Evolutionary conservation across 2,888 invertebrate genomes (phyloP).

Genomic region (Stenodema calcarata): DNA sequence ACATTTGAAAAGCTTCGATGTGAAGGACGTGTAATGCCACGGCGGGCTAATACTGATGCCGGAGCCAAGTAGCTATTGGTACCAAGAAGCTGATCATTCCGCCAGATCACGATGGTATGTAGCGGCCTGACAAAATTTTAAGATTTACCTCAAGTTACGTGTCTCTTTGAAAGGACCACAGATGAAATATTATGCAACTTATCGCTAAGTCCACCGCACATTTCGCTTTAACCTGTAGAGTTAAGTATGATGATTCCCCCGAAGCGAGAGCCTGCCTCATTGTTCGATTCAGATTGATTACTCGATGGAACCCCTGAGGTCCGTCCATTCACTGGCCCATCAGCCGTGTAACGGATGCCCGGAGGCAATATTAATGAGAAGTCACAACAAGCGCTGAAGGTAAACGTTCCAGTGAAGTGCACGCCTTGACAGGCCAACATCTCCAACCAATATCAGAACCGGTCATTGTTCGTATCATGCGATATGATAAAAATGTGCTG

Average conservation of each 20-base stretch:
- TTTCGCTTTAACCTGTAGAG: background rate
- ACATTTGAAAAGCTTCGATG: background rate
- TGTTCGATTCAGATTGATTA: background rate
- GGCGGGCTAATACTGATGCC: background rate
- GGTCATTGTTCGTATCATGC: no score
- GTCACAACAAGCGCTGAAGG: background rate
- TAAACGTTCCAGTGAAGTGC: no score
- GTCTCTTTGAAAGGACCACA: background rate
- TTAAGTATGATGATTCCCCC: background rate
- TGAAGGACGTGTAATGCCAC: background rate
- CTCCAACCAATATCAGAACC: no score
- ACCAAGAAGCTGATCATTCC: background rate
- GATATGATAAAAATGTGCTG: no score
- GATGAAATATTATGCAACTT: background rate
- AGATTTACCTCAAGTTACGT: background rate
- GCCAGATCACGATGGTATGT: background rate
- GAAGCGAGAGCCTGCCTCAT: background rate
- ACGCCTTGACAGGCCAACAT: no score
- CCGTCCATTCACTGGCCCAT: background rate
- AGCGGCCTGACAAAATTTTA: no score
- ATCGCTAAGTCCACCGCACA: background rate
- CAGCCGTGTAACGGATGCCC: background rate
- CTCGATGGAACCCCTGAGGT: background rate
- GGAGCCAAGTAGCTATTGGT: background rate
- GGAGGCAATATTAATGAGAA: background rate